Evolutionary conservation across 2,888 invertebrate genomes (phyloP), one percentile per base, ranked within the genome.

Genomic region (Agonopterix arenella): DNA sequence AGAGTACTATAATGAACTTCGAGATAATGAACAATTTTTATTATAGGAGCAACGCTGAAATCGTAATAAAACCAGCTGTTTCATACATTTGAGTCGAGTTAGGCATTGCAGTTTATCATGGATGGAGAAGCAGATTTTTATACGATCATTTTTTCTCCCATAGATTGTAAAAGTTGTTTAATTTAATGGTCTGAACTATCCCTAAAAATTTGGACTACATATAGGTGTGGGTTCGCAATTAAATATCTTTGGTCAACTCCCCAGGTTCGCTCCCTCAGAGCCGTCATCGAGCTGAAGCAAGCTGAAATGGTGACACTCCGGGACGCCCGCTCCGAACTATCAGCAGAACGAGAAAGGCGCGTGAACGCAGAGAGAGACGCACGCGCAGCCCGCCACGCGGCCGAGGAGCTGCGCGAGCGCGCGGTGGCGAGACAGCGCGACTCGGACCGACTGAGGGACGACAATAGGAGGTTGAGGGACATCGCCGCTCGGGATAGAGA

Each of bases 281-380:
- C 95, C 40, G 98, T 98, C 2, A 89, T 98, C 53, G 98, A 98
- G 64, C 89, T 98, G 69, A 94, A 96, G 68, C 96, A 96, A 73
- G 93, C 93, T 18, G 97, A 98, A 84, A 92, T 97, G 68, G 93
- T 93, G 0, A 93, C 95, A 11, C 85, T 98, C 46, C 91, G 93
- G 45, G 93, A 93, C 65, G 91, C 93, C 51, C 91, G 93, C 51
- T 92, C 93, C 18, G 93, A 94, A 62, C 89, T 95, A 48, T 84
- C 91, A 43, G 92, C 92, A 36, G 94, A 95, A 70, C 93, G 94
- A 10, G 96, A 96, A 64, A 91, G 93, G 51, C 91, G 97, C 57
- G 92, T 92, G 13, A 90, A 90, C 1, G 91, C 94, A 0, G 91
- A 94, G 73, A 93, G 95, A 38, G 94, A 93, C 58, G 92, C 94